Evolutionary conservation across 2,888 invertebrate genomes (phyloP).

Genomic region (Chorisops tibialis): DNA sequence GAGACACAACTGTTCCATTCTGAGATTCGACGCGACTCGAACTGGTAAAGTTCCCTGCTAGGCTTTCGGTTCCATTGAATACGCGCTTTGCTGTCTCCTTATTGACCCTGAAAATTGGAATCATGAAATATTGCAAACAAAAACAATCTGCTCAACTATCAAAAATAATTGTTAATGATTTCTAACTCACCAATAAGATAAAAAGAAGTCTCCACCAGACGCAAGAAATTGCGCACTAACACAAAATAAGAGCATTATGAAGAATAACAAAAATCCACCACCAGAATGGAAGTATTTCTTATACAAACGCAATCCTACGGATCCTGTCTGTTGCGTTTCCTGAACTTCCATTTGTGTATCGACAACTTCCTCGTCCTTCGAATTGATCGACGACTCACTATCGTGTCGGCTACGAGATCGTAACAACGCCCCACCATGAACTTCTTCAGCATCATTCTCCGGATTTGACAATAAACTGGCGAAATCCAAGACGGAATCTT

Average conservation of each 20-base stretch:
- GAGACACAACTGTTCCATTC: not conserved
- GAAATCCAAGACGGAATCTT: slow-evolving; percentile 73
- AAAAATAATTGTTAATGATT: too few species aligned
- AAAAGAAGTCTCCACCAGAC: slow-evolving; percentile 75
- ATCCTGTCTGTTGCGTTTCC: slow-evolving; percentile 62
- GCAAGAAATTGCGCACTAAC: slow-evolving; percentile 66
- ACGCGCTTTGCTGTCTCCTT: not conserved
- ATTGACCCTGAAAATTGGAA: slow-evolving; percentile 7
- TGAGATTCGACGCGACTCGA: not conserved
- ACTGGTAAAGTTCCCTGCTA: too few species aligned
- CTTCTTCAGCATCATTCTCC: slow-evolving; percentile 48
- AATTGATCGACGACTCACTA: slow-evolving; percentile 54
- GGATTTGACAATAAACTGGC: slow-evolving; percentile 64
- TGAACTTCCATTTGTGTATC: slow-evolving; percentile 49
- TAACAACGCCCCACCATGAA: slow-evolving; percentile 39
- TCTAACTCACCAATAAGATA: slow-evolving; percentile 62
- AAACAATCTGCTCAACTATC: too few species aligned
- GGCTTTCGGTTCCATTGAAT: not conserved
- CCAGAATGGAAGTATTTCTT: slow-evolving; percentile 68
- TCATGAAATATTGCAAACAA: too few species aligned
- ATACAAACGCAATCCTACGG: slow-evolving; percentile 61
- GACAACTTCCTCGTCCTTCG: slow-evolving; percentile 54
- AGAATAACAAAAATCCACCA: slow-evolving; percentile 62
- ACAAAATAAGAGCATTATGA: slow-evolving; percentile 61
- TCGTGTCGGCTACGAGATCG: slow-evolving; percentile 45